These are phyloP conservation scores for Drosophila ohnishii DNA, from an alignment of 1,140 invertebrate genomes.

Conservation along the genomic window DNA sequence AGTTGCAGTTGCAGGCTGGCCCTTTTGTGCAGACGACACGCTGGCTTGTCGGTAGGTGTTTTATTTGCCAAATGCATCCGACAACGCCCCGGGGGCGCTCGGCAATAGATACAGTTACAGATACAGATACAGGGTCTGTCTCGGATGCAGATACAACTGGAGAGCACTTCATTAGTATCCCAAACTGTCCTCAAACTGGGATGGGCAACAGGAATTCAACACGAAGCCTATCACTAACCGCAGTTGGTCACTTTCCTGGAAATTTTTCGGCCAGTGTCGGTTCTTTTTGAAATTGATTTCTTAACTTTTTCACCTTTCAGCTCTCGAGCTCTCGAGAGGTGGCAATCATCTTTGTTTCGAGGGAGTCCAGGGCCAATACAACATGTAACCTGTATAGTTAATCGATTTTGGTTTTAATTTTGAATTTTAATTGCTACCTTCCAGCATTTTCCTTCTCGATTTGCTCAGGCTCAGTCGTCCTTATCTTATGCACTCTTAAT, in stretches of 20 bases:
- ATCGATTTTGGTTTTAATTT: no score
- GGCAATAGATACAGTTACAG: slow-evolving; percentile 11
- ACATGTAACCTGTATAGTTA: background rate
- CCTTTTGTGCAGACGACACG: slow-evolving; percentile 50
- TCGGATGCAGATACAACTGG: slow-evolving; percentile 12
- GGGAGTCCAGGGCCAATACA: no score
- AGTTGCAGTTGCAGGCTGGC: slow-evolving; percentile 37
- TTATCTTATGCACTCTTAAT: slow-evolving; percentile 31
- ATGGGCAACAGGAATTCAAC: background rate
- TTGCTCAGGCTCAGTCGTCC: background rate
- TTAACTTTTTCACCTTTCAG: slow-evolving; percentile 28
- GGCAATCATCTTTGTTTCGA: background rate
- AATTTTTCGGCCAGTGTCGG: slow-evolving; percentile 43
- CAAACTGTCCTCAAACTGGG: slow-evolving; percentile 9
- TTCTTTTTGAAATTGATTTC: slow-evolving; percentile 44
- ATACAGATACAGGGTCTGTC: slow-evolving; percentile 4
- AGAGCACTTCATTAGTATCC: slow-evolving; percentile 72
- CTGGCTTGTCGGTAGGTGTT: slow-evolving; percentile 56
- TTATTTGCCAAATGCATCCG: slow-evolving; percentile 56
- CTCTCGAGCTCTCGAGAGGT: background rate
- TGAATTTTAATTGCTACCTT: background rate
- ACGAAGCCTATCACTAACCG: slow-evolving; percentile 61
- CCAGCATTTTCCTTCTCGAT: background rate
- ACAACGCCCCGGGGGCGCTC: slow-evolving; percentile 23
- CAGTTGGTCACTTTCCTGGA: slow-evolving; percentile 76